These are phyloP conservation scores for Poeciliopsis retropinna DNA, from an alignment of 2,113 vertebrate genomes.

Conservation along the genomic window DNA sequence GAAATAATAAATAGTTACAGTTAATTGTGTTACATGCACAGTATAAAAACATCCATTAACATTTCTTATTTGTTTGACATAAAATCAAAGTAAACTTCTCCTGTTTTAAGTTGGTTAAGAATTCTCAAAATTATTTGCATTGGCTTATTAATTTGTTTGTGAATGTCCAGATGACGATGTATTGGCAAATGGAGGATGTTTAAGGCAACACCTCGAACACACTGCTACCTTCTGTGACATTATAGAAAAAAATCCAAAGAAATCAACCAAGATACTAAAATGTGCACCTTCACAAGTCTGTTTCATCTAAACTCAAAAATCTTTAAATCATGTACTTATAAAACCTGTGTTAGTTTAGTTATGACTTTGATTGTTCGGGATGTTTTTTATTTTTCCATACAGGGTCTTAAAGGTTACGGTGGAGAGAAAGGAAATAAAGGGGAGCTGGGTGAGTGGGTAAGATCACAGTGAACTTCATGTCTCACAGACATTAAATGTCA, in stretches of 20 bases:
- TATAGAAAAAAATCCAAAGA: neutral
- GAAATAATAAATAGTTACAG: neutral
- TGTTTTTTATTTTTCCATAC: neutral
- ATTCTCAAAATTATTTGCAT: no score
- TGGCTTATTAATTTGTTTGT: no score
- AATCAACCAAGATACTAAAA: neutral
- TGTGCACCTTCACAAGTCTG: no score
- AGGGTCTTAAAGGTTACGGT: conserved; percentile 77
- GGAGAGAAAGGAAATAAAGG: conserved; percentile 78
- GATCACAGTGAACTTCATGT: conserved; percentile 61
- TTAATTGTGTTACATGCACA: neutral
- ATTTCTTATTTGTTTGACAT: neutral
- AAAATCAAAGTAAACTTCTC: neutral
- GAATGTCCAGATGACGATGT: no score
- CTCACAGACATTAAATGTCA: conserved; percentile 3
- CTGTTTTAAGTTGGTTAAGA: neutral
- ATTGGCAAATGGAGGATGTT: no score
- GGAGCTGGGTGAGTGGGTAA: conserved; percentile 85
- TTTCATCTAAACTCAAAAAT: no score
- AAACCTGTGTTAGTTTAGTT: neutral
- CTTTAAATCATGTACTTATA: no score
- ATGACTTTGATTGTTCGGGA: neutral
- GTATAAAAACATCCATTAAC: neutral
- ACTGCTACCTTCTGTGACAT: no score
- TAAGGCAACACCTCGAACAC: no score